A percentile compares a stretch with the other conserved stretches of the same genome.
Conservation (phyloP, 1,140 invertebrate species). For the Drosophila subobscura region DNA sequence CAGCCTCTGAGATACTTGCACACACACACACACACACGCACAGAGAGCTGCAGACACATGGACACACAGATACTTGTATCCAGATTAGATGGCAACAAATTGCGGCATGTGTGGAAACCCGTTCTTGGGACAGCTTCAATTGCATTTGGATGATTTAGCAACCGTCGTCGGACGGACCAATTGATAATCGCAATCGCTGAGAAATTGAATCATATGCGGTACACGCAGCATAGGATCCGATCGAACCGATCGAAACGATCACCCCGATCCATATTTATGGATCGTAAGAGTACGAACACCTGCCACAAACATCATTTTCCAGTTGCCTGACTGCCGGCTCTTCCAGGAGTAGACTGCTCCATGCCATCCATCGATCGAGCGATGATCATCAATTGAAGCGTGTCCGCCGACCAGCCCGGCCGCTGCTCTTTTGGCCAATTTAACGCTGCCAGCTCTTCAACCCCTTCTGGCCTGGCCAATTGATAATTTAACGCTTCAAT, state of each 20-base stretch:
- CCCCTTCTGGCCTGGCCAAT: slow-evolving; percentile 65
- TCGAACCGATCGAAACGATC: slow-evolving; percentile 9
- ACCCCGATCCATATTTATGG: slow-evolving; percentile 10
- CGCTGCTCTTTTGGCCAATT: slow-evolving; percentile 66
- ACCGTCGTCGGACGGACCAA: slow-evolving; percentile 46
- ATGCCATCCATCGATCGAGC: slow-evolving; percentile 21
- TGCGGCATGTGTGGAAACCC: slow-evolving; percentile 59
- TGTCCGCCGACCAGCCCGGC: slow-evolving; percentile 51
- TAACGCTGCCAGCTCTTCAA: slow-evolving; percentile 51
- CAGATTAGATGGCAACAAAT: slow-evolving; percentile 54
- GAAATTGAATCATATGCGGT: slow-evolving; percentile 43
- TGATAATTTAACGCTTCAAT: slow-evolving; percentile 82
- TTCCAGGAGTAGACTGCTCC: slow-evolving; percentile 54
- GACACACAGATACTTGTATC: slow-evolving; percentile 7
- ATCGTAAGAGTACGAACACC: slow-evolving; percentile 57
- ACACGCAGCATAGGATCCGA: slow-evolving; percentile 30
- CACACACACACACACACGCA: slow-evolving; percentile 6
- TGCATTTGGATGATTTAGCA: slow-evolving; percentile 68
- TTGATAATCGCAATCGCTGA: slow-evolving; percentile 77
- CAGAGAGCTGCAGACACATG: background rate
- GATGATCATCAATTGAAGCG: slow-evolving; percentile 62
- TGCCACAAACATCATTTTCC: slow-evolving; percentile 68
- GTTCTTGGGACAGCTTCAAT: slow-evolving; percentile 75
- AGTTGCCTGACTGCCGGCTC: slow-evolving; percentile 58
- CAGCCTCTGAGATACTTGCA: slow-evolving; percentile 1